Evolutionary conservation across 2,797 vertebrate genomes (phyloP).

Genomic region (Anas acuta): DNA sequence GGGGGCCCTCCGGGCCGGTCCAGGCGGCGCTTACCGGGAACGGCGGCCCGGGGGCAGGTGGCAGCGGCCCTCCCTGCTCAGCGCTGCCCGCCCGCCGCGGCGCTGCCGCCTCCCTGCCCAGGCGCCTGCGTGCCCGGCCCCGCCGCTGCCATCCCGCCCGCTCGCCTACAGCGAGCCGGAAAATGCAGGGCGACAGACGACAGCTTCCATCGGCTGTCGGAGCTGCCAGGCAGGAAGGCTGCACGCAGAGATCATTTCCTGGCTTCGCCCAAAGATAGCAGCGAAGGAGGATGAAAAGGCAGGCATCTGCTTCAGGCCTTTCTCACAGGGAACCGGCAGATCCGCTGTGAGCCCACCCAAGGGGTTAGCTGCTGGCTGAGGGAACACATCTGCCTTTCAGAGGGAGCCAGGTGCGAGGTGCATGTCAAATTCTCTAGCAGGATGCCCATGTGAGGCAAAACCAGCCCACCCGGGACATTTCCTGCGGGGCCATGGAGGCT

Average conservation of each 20-base stretch:
- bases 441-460: neutral
- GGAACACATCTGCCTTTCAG: rapidly evolving
- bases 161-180: neutral
- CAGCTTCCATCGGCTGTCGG: neutral
- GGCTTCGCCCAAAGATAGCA: rapidly evolving
- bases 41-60: no score
- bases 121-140: no score
- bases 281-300: neutral
- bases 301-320: neutral
- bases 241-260: neutral
- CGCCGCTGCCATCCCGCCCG: no score
- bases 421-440: neutral
- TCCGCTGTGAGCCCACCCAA: neutral
- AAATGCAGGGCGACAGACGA: neutral
- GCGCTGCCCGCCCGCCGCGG: no score
- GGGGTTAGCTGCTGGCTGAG: neutral
- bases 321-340: neutral
- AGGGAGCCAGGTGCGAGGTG: neutral
- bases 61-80: no score
- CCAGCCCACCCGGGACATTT: rapidly evolving
- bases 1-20: no score
- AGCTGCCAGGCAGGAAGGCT: neutral
- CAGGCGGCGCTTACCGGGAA: no score
- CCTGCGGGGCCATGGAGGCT: neutral
- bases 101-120: no score